These are phyloP conservation scores for Blastobasis adustella DNA, from an alignment of 2,888 invertebrate genomes.

Conservation along the genomic window DNA sequence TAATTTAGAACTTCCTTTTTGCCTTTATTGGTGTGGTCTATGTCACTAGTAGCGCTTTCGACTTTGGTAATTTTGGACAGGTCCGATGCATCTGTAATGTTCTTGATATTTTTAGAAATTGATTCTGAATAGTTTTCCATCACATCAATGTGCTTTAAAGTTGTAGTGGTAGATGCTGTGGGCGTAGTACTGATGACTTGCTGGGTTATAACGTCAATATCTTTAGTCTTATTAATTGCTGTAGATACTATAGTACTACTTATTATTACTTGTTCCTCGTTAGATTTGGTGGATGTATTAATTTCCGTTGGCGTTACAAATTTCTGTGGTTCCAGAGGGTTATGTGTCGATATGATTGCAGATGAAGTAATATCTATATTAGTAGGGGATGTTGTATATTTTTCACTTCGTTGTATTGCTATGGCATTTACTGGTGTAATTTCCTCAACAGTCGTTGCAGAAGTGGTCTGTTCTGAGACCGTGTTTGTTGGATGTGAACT, in stretches of 20 bases:
- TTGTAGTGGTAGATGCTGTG: not conserved
- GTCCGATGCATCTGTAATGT: constrained; percentile 10
- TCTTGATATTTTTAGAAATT: constrained; percentile 20
- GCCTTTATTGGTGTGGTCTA: not conserved
- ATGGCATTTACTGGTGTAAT: not conserved
- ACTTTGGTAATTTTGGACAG: too few relatives aligned
- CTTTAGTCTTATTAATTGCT: not conserved
- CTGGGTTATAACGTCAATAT: not conserved
- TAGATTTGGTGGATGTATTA: not conserved
- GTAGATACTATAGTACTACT: not conserved
- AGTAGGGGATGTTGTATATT: not conserved
- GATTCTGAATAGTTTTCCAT: constrained; percentile 10
- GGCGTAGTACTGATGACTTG: too few relatives aligned
- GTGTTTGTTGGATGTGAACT: not conserved
- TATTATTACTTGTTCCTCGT: not conserved
- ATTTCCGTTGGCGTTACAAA: not conserved
- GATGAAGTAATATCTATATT: not conserved
- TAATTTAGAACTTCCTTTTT: constrained; percentile 1
- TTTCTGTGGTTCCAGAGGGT: not conserved
- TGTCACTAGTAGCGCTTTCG: not conserved
- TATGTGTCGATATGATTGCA: not conserved
- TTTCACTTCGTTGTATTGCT: not conserved
- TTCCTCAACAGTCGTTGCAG: not conserved
- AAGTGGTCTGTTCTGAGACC: not conserved
- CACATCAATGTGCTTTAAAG: constrained; percentile 5